phyloP scores from a whole-genome alignment of 2,888 invertebrate species.

The Orthosia gothica region DNA sequence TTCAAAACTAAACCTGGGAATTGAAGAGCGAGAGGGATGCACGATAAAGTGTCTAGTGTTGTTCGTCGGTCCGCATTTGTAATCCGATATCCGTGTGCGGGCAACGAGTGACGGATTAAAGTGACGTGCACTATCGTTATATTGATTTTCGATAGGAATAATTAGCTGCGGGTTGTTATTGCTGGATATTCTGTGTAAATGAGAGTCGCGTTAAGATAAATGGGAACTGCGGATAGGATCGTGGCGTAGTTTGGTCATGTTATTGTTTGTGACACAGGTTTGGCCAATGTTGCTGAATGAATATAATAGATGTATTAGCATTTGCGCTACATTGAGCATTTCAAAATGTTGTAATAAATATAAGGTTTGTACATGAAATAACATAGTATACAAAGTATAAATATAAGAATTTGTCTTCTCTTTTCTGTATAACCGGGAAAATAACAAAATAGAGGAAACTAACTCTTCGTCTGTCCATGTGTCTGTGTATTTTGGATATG shows the following conservation, averaged over 20 bases:
- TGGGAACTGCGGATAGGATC: neutral
- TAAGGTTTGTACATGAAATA: no score
- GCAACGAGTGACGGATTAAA: conserved; percentile 73
- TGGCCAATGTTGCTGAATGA: neutral
- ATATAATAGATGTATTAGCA: neutral
- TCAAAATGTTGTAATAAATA: no score
- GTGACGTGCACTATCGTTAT: conserved; percentile 70
- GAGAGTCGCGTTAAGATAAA: conserved; percentile 21
- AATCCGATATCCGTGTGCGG: conserved; percentile 86
- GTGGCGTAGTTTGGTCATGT: neutral
- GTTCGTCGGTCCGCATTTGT: conserved; percentile 78
- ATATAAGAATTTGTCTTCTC: no score
- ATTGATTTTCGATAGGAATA: conserved; percentile 65
- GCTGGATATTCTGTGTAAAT: conserved; percentile 49
- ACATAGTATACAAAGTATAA: no score
- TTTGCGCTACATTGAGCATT: no score
- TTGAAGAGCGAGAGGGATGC: conserved; percentile 64
- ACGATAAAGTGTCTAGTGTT: conserved; percentile 68
- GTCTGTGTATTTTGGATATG: no score
- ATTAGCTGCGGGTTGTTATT: conserved; percentile 58
- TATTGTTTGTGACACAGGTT: conserved; percentile 1
- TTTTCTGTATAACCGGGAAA: no score
- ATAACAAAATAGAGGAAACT: no score
- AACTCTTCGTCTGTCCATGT: no score
- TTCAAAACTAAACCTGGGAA: conserved; percentile 47